These are phyloP conservation scores for Terrapene triunguis DNA, from an alignment of 2,113 vertebrate species.

Conservation along the genomic window DNA sequence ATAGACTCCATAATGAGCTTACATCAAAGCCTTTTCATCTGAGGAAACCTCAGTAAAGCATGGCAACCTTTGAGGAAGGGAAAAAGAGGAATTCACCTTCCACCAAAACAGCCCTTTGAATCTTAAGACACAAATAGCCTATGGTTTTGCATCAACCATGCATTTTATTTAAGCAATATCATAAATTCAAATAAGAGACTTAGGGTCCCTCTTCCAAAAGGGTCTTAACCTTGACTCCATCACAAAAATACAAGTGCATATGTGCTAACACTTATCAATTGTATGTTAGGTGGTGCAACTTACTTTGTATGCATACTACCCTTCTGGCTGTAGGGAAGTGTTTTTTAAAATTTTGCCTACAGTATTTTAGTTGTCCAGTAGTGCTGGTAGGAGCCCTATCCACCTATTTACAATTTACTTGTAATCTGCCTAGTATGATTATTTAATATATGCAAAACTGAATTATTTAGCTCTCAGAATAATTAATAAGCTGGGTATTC, in stretches of 20 bases:
- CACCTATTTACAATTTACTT: not conserved
- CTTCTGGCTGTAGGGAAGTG: not conserved
- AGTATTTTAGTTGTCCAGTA: not conserved
- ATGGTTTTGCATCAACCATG: not conserved
- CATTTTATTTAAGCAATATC: not conserved
- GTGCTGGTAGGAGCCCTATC: not conserved
- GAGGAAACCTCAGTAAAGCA: accelerated
- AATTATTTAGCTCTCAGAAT: not conserved
- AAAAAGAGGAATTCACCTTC: not conserved
- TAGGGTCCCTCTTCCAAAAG: not conserved
- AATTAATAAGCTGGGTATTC: not conserved
- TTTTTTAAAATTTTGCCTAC: not conserved
- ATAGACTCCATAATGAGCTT: not conserved
- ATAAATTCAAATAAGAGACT: not conserved
- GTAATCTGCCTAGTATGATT: not conserved
- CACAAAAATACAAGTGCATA: not conserved
- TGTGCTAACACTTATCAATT: not conserved
- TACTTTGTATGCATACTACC: accelerated
- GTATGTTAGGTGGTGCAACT: not conserved
- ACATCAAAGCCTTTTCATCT: not conserved
- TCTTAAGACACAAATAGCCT: not conserved
- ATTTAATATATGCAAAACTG: not conserved
- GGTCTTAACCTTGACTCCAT: not conserved
- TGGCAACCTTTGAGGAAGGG: not conserved
- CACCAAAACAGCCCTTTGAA: not conserved